Base-by-base conservation (phyloP, 2,888 invertebrate species). In the Gortyna flavago region DNA sequence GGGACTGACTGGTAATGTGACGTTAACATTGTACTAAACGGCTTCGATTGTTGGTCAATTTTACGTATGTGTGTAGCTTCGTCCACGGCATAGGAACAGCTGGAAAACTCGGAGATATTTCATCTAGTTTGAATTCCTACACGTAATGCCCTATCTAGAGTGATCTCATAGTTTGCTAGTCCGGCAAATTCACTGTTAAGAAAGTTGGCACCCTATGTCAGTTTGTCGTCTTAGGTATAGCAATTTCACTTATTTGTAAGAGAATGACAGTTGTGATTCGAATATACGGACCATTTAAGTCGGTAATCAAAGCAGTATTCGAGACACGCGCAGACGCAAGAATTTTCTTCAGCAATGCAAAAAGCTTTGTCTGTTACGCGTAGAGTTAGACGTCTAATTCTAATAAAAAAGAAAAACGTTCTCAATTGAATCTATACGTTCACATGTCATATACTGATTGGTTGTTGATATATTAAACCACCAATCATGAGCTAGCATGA, bases 1-100 rank as follows among this genome's bases (percentile, higher is more conserved):
- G 48, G 51, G 51, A 44, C 29, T n/a, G 73, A 44, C 41, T 78
- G 16, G 13, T 64, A 64, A 80, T 57, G n/a, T 48, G 44, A 32
- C 35, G 61, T 44, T 71, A 38, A 54, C 35, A 62, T 38, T 80
- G 25, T 35, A 35, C 48, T 54, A 62, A 51, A 9, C 32, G 8
- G 70, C 79, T 79, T 79, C 32, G 48, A 59, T 38, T 29, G 32
- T 18, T 59, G 16, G 11, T n/a, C n/a, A 72, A 41, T 6, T 73
- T 59, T 44, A 57, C 25, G 25, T 57, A 29, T 44, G 8, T 54
- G 1, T 41, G 4, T 16, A 66, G 35, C 18, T 48, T 57, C 18
- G n/a, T 32, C 1, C 16, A n/a, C 25, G 4, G 18, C 4, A 25
- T 6, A 44, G 2, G 57, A 44, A 32, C n/a, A 25, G n/a, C 2